These are phyloP conservation scores for Dromius quadrimaculatus DNA, from an alignment of 2,888 invertebrate genomes.

Conservation along the genomic window DNA sequence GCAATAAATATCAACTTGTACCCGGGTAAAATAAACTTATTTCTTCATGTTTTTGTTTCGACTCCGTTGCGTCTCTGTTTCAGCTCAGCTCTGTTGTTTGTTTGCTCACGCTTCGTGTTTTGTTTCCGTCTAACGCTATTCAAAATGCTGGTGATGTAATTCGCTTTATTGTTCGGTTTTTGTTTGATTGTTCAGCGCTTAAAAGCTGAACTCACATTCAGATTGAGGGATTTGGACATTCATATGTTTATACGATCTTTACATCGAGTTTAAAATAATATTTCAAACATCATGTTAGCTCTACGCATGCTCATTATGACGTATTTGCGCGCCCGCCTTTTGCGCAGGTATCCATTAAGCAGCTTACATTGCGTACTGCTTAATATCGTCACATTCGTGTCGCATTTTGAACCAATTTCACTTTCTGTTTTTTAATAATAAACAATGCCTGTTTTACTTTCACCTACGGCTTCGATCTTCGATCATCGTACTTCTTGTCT, in stretches of 20 bases:
- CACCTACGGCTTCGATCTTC: slow-evolving; percentile 20
- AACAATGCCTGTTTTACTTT: slow-evolving; percentile 31
- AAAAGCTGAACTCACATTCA: slow-evolving; percentile 1
- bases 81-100: background rate
- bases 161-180: slow-evolving; percentile 8
- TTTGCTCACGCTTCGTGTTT: slow-evolving; percentile 13
- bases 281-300: no score
- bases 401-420: slow-evolving; percentile 37
- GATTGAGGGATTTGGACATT: slow-evolving; percentile 15
- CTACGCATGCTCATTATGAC: no score
- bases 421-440: slow-evolving; percentile 37
- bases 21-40: slow-evolving; percentile 38
- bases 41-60: slow-evolving; percentile 22
- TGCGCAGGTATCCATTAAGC: no score
- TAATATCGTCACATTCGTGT: slow-evolving; percentile 12
- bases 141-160: slow-evolving; percentile 18
- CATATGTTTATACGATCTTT: no score
- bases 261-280: no score
- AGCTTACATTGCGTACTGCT: no score
- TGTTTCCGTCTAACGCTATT: slow-evolving; percentile 24
- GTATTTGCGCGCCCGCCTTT: no score
- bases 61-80: slow-evolving; percentile 16
- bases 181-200: slow-evolving; percentile 9
- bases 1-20: slow-evolving; percentile 44
- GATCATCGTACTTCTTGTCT: slow-evolving; percentile 33